phyloP scores from a whole-genome alignment of 2,797 vertebrate genomes.

The Muraenolepis orangiensis region DNA sequence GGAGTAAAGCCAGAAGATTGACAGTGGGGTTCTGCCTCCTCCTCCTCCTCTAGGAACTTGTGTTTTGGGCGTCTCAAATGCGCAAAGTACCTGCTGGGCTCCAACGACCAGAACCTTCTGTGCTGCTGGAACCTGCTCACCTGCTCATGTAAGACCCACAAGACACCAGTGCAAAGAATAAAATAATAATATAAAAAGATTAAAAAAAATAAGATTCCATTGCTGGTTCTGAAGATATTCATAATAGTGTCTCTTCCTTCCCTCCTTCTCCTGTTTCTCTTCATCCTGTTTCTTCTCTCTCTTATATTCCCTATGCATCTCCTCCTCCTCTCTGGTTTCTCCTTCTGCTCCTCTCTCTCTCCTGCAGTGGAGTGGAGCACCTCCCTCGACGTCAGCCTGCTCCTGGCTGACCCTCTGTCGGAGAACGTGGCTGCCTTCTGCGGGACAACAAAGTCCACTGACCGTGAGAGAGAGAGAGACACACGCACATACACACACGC shows the following conservation, averaged over 20 bases:
- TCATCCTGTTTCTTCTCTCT: neutral
- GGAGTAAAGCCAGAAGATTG: neutral
- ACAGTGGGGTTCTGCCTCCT: conserved; percentile 22
- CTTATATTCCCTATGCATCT: neutral
- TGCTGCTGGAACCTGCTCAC: conserved; percentile 98
- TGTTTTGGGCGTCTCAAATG: conserved; percentile 88
- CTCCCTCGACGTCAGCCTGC: conserved; percentile 75
- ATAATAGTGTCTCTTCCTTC: too few relatives aligned
- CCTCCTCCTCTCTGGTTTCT: too few relatives aligned
- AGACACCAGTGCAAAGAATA: too few relatives aligned
- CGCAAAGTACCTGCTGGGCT: conserved; percentile 89
- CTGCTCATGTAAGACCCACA: conserved; percentile 83
- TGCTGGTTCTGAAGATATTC: neutral
- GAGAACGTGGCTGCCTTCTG: conserved; percentile 88
- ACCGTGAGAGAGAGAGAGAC: conserved; percentile 75
- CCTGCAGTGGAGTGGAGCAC: conserved; percentile 91
- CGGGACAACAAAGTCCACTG: conserved; percentile 65
- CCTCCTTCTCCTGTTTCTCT: too few relatives aligned
- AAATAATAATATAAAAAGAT: neutral
- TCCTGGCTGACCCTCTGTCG: conserved; percentile 83
- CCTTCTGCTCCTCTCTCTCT: neutral
- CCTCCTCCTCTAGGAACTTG: conserved; percentile 79
- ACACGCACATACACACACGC: neutral
- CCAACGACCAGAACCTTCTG: conserved; percentile 78
- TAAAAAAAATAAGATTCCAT: neutral